phyloP scores from a whole-genome alignment of 2,797 vertebrate species.

The Ceryle rudis region DNA sequence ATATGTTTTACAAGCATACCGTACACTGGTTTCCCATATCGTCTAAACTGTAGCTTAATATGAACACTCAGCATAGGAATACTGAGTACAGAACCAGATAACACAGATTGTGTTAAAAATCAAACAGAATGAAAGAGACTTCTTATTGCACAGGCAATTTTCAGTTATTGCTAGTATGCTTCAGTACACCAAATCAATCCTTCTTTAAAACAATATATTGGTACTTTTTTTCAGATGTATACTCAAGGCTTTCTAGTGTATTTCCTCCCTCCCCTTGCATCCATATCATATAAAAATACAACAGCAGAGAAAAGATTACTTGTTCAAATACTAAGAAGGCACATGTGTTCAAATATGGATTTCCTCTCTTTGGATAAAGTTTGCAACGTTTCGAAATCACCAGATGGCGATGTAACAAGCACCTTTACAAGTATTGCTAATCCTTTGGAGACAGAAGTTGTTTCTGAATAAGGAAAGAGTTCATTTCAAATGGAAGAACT shows the following conservation, averaged over 20 bases:
- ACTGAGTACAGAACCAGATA: neutral
- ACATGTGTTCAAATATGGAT: neutral
- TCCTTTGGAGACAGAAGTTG: accelerated
- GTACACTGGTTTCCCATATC: neutral
- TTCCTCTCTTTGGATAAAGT: neutral
- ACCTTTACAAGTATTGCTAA: neutral
- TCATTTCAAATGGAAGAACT: neutral
- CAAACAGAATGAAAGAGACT: neutral
- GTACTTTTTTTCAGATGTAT: neutral
- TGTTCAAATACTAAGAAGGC: neutral
- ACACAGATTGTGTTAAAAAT: neutral
- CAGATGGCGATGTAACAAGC: conserved; percentile 15
- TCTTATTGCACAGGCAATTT: neutral
- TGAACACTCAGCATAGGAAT: neutral
- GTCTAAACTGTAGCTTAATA: neutral
- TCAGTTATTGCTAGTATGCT: neutral
- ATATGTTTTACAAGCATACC: neutral
- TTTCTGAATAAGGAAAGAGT: neutral
- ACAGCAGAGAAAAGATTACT: neutral
- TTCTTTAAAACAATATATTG: neutral
- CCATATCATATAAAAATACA: neutral
- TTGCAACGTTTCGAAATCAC: neutral
- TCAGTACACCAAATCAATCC: neutral
- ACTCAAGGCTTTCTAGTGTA: neutral
- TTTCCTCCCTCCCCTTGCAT: neutral